These are phyloP conservation scores for Pica pica DNA, from an alignment of 2,113 vertebrate species.

Conservation along the genomic window DNA sequence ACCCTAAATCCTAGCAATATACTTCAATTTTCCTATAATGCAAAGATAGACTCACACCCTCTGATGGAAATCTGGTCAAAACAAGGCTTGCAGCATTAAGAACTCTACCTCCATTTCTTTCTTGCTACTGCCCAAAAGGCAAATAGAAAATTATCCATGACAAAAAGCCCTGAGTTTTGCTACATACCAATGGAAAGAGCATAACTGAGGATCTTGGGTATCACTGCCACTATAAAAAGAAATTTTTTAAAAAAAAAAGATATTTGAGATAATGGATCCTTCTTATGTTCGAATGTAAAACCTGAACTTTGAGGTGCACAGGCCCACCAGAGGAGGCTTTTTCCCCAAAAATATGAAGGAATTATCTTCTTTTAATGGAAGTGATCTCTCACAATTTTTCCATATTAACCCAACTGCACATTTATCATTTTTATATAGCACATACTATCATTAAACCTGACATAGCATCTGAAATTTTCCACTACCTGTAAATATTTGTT, in stretches of 20 bases:
- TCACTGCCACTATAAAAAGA: neutral
- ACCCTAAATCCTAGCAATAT: neutral
- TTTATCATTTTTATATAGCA: neutral
- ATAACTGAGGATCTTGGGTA: neutral
- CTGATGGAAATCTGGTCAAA: neutral
- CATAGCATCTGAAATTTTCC: neutral
- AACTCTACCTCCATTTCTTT: neutral
- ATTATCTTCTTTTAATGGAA: neutral
- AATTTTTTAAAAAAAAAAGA: neutral
- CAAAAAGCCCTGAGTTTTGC: neutral
- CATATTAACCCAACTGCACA: neutral
- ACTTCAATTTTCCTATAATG: neutral
- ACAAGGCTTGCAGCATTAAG: neutral
- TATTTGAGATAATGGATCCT: neutral
- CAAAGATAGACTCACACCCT: neutral
- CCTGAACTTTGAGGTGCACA: neutral
- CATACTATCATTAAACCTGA: neutral
- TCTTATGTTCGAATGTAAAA: neutral
- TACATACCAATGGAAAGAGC: neutral
- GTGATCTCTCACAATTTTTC: neutral
- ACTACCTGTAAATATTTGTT: neutral
- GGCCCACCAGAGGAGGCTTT: neutral
- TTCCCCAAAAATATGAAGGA: neutral
- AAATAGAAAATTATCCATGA: neutral
- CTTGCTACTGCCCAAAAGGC: neutral